Percentiles rank a stretch among this genome's conserved stretches.
phyloP scores from a whole-genome alignment of 2,113 vertebrate species.

The Archilochus colubris region DNA sequence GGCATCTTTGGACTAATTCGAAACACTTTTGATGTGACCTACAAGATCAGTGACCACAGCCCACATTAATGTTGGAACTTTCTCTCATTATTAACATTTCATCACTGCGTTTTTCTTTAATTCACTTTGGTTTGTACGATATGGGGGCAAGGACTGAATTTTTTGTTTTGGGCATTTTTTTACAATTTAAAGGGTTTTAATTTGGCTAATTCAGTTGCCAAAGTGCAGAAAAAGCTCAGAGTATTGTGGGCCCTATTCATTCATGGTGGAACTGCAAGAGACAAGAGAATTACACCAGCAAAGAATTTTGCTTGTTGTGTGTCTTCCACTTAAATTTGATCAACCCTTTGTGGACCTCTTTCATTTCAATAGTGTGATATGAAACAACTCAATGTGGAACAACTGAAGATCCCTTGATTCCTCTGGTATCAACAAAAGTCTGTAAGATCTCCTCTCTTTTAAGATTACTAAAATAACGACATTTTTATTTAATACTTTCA shows the following conservation, averaged over 20 bases:
- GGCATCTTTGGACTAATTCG: background rate
- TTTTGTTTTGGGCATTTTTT: background rate
- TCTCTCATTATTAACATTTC: background rate
- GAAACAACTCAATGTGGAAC: slow-evolving; percentile 72
- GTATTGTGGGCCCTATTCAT: slow-evolving; percentile 6
- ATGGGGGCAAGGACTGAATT: background rate
- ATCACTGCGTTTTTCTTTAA: background rate
- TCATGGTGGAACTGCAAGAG: slow-evolving; percentile 36
- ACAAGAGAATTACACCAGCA: slow-evolving; percentile 10
- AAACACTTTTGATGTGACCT: background rate
- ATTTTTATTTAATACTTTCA: slow-evolving; percentile 65
- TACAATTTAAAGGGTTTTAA: background rate
- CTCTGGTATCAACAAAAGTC: slow-evolving; percentile 70
- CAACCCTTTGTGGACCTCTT: slow-evolving; percentile 55
- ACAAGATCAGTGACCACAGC: background rate
- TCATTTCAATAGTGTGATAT: slow-evolving; percentile 69
- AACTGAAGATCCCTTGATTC: slow-evolving; percentile 78
- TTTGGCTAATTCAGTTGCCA: background rate
- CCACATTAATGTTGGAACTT: background rate
- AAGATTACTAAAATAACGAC: slow-evolving; percentile 69
- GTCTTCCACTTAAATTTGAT: slow-evolving; percentile 66
- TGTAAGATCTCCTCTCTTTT: slow-evolving; percentile 57
- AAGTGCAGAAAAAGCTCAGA: background rate
- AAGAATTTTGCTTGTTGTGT: slow-evolving; percentile 53
- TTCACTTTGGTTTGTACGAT: background rate